phyloP scores from a whole-genome alignment of 1,140 invertebrate genomes.

The Heliconius eleuchia region DNA sequence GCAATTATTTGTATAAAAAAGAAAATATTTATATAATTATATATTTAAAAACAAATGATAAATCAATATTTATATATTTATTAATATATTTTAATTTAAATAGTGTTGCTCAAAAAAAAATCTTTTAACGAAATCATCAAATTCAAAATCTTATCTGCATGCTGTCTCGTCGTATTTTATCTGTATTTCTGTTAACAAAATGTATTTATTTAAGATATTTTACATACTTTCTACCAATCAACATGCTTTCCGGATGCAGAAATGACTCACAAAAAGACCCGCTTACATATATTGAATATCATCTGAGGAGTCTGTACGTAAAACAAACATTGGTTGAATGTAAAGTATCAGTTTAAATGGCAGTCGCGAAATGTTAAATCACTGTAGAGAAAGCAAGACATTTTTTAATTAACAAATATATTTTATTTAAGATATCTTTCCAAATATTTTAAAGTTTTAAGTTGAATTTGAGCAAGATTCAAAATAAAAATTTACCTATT shows the following conservation, averaged over 20 bases:
- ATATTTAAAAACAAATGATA: no score
- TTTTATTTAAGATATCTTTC: background rate
- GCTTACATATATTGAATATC: conserved; percentile 15
- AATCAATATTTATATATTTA: no score
- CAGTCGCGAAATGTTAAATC: background rate
- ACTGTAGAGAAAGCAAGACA: background rate
- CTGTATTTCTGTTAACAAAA: no score
- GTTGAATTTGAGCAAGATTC: background rate
- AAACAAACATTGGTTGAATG: background rate
- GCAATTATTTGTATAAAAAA: no score
- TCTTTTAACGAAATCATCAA: no score
- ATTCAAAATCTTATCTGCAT: no score
- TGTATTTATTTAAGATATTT: background rate
- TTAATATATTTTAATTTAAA: no score
- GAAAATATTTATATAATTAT: no score
- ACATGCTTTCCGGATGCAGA: conserved; percentile 13
- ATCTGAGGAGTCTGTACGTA: conserved; percentile 18
- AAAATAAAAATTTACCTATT: no score
- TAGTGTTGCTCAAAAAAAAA: no score
- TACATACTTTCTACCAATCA: conserved; percentile 21
- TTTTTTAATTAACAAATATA: background rate
- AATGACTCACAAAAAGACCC: conserved; percentile 8
- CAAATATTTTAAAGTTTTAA: background rate
- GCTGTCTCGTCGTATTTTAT: no score
- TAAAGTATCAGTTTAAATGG: conserved; percentile 5